Percentiles rank a stretch among this genome's conserved stretches.
Conservation (phyloP, 2,888 invertebrate species). For the Scaptodrosophila latifasciaeformis region DNA sequence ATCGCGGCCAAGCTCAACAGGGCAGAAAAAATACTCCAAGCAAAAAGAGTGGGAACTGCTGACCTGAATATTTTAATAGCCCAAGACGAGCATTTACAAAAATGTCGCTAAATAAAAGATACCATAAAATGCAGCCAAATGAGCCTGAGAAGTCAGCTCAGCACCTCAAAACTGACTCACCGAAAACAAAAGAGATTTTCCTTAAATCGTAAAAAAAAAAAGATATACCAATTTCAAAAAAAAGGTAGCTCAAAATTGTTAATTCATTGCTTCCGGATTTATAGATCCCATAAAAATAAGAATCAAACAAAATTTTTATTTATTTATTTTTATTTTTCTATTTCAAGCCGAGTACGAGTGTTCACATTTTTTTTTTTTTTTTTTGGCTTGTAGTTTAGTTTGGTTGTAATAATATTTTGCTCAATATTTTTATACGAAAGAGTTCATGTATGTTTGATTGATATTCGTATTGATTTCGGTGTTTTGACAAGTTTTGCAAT, state of each 20-base stretch:
- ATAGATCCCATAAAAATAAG: constrained; percentile 29
- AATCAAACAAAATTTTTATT: constrained; percentile 54
- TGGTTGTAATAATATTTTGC: constrained; percentile 55
- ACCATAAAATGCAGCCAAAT: constrained; percentile 22
- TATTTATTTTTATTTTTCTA: constrained; percentile 39
- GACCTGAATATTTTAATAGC: constrained; percentile 59
- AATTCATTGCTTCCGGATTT: constrained; percentile 68
- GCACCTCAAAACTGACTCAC: constrained; percentile 48
- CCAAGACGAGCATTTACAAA: constrained; percentile 37
- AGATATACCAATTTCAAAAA: too few relatives aligned
- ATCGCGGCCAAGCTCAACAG: constrained; percentile 30
- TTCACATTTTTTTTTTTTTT: constrained; percentile 28
- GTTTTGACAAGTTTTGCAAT: constrained; percentile 70
- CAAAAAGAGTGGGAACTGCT: constrained; percentile 29
- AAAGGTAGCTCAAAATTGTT: constrained; percentile 42
- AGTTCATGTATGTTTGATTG: constrained; percentile 54
- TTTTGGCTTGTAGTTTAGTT: constrained; percentile 39
- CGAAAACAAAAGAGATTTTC: constrained; percentile 40
- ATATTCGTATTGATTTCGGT: constrained; percentile 71
- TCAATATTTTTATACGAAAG: constrained; percentile 7
- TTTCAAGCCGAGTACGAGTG: constrained; percentile 22
- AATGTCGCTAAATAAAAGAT: constrained; percentile 41
- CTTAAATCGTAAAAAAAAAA: constrained; percentile 10
- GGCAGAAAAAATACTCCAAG: constrained; percentile 17
- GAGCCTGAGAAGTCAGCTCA: constrained; percentile 17